Conservation (phyloP, 2,113 vertebrate species). For the Prochilodus magdalenae region DNA sequence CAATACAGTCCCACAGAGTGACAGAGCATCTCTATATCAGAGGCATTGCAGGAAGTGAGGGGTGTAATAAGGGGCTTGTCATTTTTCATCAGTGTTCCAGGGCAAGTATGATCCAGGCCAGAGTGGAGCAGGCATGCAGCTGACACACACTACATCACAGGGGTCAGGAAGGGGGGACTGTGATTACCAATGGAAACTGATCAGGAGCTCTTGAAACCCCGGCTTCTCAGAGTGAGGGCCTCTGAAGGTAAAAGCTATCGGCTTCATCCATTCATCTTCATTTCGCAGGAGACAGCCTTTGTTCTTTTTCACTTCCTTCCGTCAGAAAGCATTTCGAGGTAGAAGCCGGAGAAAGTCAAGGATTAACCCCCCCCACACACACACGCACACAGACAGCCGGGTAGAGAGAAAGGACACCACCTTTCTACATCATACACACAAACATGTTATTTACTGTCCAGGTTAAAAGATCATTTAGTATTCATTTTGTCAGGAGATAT, state of each 20-base stretch:
- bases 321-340: conserved; percentile 61
- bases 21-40: conserved; percentile 48
- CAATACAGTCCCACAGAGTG: not conserved
- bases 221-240: conserved; percentile 22
- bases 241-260: conserved; percentile 54
- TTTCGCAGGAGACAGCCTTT: conserved; percentile 49
- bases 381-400: not conserved
- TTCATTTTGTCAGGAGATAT: no score
- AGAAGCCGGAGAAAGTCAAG: conserved; percentile 67
- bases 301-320: conserved; percentile 47
- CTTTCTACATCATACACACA: no score
- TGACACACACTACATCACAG: conserved; percentile 66
- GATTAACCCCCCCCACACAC: no score
- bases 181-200: conserved; percentile 58
- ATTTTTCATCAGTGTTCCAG: conserved; percentile 75
- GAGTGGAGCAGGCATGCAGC: conserved; percentile 62
- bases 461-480: no score
- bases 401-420: no score
- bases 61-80: conserved; percentile 70
- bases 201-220: conserved; percentile 22
- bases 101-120: conserved; percentile 71
- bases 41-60: conserved; percentile 44
- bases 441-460: no score
- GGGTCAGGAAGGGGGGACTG: conserved; percentile 53
- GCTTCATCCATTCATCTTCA: conserved; percentile 56